Base-by-base conservation (phyloP, 2,888 invertebrate species). In the Punctoribates punctum region DNA sequence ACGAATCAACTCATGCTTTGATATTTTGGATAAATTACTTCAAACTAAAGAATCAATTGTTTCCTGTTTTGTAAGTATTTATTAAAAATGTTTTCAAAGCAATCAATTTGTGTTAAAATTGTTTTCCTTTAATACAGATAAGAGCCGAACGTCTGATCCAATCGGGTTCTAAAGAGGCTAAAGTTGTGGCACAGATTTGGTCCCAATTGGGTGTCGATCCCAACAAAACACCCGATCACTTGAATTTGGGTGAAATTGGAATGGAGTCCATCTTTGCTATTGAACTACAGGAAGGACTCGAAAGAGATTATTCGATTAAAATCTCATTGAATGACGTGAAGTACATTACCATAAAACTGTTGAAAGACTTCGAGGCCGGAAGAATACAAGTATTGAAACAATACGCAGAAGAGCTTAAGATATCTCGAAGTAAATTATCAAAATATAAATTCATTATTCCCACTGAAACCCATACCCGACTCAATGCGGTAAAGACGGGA, bases 381-480 rank as follows among this genome's bases (percentile, higher is more conserved):
- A 5, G 13, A 15, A 48, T 13, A 3, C 8, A 48, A 9, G 5
- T 9, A 3, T 48, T 48, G 48, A 48, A 48, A 13, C 17, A 3
- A 11, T 48, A 48, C 48, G 8, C 13, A 13, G 48, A 48, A 2
- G 48, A 48, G 2, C 3, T 48, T 5, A 48, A 48, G 13, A 48
- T 2, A 48, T 5, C 48, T 13, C 5, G 48, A 15, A 17, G 3
- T 17, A 13, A 3, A 11, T 48, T 48, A 17, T 3, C 13, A 5
- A 11, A 13, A 48, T 48, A 48, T 48, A 48, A 48, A 48, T 48
- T 48, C 48, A 5, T 48, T 15, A 9, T 94, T 85, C 94, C 96
- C 51, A 86, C 86, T 77, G 88, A 91, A 83, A 85, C 88, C 48
- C 83, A 95, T 38, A 86, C 94, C 15, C 86, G 88, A 81, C 85